Base-by-base conservation (phyloP, 2,113 vertebrate species). In the Sprattus sprattus region DNA sequence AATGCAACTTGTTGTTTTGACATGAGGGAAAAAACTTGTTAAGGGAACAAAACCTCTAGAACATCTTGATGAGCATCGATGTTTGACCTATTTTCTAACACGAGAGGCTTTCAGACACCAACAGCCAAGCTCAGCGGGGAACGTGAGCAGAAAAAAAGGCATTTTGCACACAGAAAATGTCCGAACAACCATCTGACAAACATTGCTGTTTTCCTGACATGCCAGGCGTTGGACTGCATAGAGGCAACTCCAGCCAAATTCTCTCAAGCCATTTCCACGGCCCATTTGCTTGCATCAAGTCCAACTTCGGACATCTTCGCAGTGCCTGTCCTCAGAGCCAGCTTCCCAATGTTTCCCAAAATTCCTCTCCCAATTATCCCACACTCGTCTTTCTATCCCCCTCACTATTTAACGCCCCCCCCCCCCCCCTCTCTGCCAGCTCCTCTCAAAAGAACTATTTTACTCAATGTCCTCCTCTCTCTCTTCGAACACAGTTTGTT, bases 381-480 rank as follows among this genome's bases (percentile, higher is more conserved):
- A 78, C 15, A 16, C 28, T 15, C 3, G 18, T 2, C 32, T 39
- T 78, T 78, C 28, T 39, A 32, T 39, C 71, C 71, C n/a, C 25
- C n/a, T 6, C 13, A 78, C 32, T 44, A 16, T 32, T 32, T 78
- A 39, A 78, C 0, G 1, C n/a, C 20, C 22, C 64, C n/a, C 64
- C 10, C n/a, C 25, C 28, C 9, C 67, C 11, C 39, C 22, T 52
- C 10, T n/a, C 20, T 8, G 25, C 28, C 60, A 20, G 85, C 49
- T 45, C 71, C 15, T 22, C 16, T 50, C 82, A 81, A 9, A 32
- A 64, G 82, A 83, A 39, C 46, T 71, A 50, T 82, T 83, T 45
- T 25, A 71, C 81, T 86, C 81, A 20, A 83, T 86, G 60, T 46
- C 15, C 80, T 82, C 83, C 46, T 16, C 16, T 6, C 60, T 83